A percentile compares a stretch with the other conserved stretches of the same genome.
Evolutionary conservation across 2,888 invertebrate species (phyloP).

Genomic region (Baccha elongata): DNA sequence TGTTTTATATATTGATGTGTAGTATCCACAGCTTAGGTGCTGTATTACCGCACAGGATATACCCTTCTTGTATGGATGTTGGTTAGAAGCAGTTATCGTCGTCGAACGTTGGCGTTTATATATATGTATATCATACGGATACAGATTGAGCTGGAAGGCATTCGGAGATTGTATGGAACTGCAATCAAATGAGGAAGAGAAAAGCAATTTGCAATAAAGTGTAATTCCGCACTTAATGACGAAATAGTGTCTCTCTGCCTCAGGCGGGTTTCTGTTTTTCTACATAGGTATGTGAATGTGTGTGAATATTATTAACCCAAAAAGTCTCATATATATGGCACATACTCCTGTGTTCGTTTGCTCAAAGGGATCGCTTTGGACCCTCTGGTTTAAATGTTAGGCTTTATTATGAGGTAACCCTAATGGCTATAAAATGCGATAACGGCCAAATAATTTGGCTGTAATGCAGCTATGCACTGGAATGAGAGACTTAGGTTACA

Average conservation of each 20-base stretch:
- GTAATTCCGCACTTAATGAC: conserved; percentile 75
- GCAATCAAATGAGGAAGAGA: conserved; percentile 74
- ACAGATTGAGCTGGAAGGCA: conserved; percentile 50
- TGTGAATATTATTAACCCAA: conserved; percentile 51
- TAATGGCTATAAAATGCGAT: conserved; percentile 77
- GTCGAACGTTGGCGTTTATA: conserved; percentile 44
- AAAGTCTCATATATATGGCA: conserved; percentile 39
- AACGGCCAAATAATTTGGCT: conserved; percentile 76
- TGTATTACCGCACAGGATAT: conserved; percentile 33
- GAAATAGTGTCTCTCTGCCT: conserved; percentile 73
- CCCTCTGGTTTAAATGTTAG: conserved; percentile 50
- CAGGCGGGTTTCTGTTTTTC: conserved; percentile 32
- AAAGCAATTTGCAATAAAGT: conserved; percentile 77
- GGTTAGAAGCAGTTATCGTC: conserved; percentile 52
- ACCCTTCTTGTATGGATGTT: conserved; percentile 48
- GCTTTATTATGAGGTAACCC: conserved; percentile 74
- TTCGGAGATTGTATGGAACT: conserved; percentile 69
- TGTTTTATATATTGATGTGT: conserved; percentile 38
- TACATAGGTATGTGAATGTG: conserved; percentile 42
- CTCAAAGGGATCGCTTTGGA: conserved; percentile 7
- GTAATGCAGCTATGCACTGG: conserved; percentile 61
- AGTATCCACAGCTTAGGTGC: conserved; percentile 44
- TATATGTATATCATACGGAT: background rate
- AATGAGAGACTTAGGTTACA: conserved; percentile 49
- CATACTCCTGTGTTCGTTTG: background rate